Conservation (phyloP, 2,888 invertebrate genomes). For the Drosophila buzzatii region DNA sequence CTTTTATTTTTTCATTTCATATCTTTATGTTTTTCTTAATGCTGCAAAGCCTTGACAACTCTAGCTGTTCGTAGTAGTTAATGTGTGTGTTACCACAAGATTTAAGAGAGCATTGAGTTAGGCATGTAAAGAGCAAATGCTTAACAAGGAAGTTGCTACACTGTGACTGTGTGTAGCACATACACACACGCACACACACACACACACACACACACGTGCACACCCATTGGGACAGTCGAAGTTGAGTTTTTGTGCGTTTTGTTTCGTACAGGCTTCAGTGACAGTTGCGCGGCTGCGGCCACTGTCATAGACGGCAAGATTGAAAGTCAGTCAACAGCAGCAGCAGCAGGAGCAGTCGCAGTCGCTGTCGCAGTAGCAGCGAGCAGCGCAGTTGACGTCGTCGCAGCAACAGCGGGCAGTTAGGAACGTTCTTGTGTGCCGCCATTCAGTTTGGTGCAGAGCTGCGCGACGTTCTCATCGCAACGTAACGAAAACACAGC, state of each 20-base stretch:
- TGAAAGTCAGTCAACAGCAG: conserved; percentile 50
- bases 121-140: conserved; percentile 33
- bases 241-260: conserved; percentile 18
- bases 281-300: conserved; percentile 32
- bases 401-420: conserved; percentile 40
- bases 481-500: conserved; percentile 16
- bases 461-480: conserved; percentile 64
- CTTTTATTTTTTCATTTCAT: background rate
- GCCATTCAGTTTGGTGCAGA: conserved; percentile 74
- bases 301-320: conserved; percentile 43
- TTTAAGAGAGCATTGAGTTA: conserved; percentile 40
- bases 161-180: conserved; percentile 13
- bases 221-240: conserved; percentile 7
- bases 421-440: conserved; percentile 32
- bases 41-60: conserved; percentile 34
- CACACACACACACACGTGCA: background rate
- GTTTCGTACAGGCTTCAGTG: conserved; percentile 30
- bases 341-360: background rate
- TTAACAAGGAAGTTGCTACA: conserved; percentile 34
- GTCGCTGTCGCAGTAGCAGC: conserved; percentile 28
- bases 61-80: conserved; percentile 12
- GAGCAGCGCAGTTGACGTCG: conserved; percentile 27
- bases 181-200: background rate
- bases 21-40: background rate
- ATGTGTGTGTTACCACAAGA: background rate